A percentile compares a stretch with the other conserved stretches of the same genome.
Evolutionary conservation across 2,888 invertebrate genomes (phyloP).

Genomic region (Agriopis leucophaearia): DNA sequence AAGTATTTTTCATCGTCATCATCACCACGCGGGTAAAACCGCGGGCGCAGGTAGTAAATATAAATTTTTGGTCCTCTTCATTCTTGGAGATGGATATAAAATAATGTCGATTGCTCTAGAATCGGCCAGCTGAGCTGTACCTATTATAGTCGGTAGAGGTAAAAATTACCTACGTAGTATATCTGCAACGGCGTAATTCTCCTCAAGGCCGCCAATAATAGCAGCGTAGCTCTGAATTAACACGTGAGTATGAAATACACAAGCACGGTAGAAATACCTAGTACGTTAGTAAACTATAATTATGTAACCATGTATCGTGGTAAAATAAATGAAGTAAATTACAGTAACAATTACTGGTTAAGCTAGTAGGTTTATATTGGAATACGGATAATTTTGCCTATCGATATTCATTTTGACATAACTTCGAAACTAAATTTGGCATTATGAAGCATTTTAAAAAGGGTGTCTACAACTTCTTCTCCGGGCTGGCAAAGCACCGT

Average conservation of each 20-base stretch:
- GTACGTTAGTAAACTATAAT: not conserved
- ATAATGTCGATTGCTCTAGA: not conserved
- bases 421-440: too few species aligned
- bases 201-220: constrained; percentile 43
- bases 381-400: too few species aligned
- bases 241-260: constrained; percentile 36
- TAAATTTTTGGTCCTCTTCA: too few species aligned
- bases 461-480: too few species aligned
- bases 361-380: too few species aligned
- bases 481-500: too few species aligned
- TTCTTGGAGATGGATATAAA: not conserved
- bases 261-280: constrained; percentile 4
- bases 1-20: too few species aligned
- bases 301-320: constrained; percentile 1
- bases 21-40: too few species aligned
- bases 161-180: constrained; percentile 25
- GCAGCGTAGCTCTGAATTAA: constrained; percentile 37
- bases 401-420: too few species aligned
- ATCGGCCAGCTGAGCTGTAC: not conserved
- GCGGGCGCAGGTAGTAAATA: too few species aligned
- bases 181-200: constrained; percentile 45
- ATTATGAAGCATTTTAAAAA: too few species aligned
- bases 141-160: not conserved
- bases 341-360: too few species aligned
- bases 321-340: not conserved